phyloP scores from a whole-genome alignment of 2,113 vertebrate genomes.

The Proteles cristata region DNA sequence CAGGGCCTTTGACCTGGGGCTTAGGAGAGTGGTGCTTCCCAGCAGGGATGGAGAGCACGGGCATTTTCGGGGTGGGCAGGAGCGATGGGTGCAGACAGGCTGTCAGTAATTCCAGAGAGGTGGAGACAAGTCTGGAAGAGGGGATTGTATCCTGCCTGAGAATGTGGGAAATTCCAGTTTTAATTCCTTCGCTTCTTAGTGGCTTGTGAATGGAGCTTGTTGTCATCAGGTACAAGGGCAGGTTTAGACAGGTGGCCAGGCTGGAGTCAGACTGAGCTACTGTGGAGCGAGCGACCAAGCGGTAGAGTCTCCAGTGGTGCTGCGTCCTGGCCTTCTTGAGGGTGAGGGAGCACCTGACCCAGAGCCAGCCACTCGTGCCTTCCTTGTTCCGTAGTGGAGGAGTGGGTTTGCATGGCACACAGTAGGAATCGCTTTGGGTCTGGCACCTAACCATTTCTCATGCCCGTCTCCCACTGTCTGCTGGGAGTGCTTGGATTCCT shows the following conservation, averaged over 20 bases:
- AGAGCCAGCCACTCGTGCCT: not conserved
- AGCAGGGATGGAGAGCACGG: not conserved
- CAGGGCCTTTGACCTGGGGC: not conserved
- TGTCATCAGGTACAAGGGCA: not conserved
- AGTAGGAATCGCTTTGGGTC: not conserved
- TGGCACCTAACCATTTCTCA: not conserved
- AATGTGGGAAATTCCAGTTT: not conserved
- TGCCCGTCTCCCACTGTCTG: not conserved
- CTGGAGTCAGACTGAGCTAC: not conserved
- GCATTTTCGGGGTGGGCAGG: not conserved
- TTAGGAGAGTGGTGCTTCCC: too few relatives aligned
- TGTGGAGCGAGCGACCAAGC: not conserved
- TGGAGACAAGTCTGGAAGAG: not conserved
- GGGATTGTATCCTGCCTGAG: not conserved
- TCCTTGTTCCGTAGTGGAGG: not conserved
- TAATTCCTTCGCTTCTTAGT: not conserved
- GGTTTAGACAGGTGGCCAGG: not conserved
- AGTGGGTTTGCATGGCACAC: not conserved
- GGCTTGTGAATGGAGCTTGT: not conserved
- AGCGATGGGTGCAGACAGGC: too few relatives aligned
- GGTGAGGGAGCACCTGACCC: not conserved
- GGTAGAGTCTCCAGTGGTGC: not conserved
- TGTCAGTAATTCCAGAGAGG: fast-evolving
- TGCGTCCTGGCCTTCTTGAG: not conserved
- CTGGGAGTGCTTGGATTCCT: not conserved